These are phyloP conservation scores for Neomorphus geoffroyi DNA, from an alignment of 2,797 vertebrate genomes.

Conservation along the genomic window DNA sequence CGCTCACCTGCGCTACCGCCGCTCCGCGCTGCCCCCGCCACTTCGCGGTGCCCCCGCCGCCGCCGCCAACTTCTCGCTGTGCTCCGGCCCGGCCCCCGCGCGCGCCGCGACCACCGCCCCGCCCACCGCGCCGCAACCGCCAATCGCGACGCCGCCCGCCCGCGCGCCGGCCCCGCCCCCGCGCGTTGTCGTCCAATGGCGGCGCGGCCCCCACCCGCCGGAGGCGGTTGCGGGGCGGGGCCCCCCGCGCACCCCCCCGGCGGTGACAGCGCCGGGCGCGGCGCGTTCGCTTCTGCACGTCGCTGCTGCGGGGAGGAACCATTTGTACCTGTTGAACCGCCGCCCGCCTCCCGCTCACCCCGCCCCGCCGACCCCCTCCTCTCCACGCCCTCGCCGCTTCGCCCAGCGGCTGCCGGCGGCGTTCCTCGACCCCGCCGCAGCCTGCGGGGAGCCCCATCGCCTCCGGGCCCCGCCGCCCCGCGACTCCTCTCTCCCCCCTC, in stretches of 20 bases:
- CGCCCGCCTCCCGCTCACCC: background rate
- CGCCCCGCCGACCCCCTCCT: background rate
- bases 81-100: conserved; percentile 75
- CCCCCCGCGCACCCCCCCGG: conserved; percentile 43
- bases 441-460: background rate
- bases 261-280: conserved; percentile 79
- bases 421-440: background rate
- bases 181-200: background rate
- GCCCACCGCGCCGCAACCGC: conserved; percentile 39
- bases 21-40: background rate
- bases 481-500: background rate
- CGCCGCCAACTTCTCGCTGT: background rate
- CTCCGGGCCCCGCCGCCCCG: no score
- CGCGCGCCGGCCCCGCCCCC: background rate
- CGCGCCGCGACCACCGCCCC: background rate
- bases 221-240: background rate
- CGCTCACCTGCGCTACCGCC: conserved; percentile 17
- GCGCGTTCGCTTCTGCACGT: conserved; percentile 98
- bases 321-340: conserved; percentile 65
- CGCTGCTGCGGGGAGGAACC: conserved; percentile 88
- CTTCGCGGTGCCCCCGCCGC: background rate
- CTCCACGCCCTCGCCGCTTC: background rate
- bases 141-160: background rate
- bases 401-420: background rate
- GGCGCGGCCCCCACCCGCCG: background rate